A percentile compares a stretch with the other conserved stretches of the same genome.
Conservation (phyloP, 2,888 invertebrate genomes). For the Doris montereyensis region DNA sequence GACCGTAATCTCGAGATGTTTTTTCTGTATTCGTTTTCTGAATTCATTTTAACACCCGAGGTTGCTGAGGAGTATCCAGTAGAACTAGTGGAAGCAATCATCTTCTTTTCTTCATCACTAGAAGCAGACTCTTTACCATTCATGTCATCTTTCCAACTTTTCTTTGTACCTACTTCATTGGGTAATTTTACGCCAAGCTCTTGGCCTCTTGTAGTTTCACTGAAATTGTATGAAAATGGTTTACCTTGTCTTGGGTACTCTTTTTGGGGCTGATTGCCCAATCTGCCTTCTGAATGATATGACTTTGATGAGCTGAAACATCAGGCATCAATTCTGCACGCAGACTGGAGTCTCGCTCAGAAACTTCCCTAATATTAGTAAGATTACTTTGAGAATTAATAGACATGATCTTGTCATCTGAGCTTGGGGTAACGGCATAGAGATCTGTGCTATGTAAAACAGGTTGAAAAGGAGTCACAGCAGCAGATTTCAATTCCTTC, state of each 20-base stretch:
- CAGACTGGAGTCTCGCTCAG: too few relatives aligned
- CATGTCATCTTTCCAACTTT: neutral
- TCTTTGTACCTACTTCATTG: neutral
- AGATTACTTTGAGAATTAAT: too few relatives aligned
- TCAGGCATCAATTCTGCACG: too few relatives aligned
- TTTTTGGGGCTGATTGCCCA: constrained; percentile 25
- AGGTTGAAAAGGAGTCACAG: constrained; percentile 44
- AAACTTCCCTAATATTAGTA: too few relatives aligned
- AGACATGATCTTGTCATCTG: too few relatives aligned
- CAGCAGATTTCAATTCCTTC: neutral
- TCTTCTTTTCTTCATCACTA: neutral
- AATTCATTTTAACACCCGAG: neutral
- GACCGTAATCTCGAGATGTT: too few relatives aligned
- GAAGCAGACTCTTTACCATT: neutral
- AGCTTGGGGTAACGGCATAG: neutral
- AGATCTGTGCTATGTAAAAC: constrained; percentile 45
- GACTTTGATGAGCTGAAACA: too few relatives aligned
- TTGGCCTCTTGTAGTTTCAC: constrained; percentile 28
- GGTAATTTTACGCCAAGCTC: neutral
- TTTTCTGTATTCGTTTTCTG: too few relatives aligned
- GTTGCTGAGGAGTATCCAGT: constrained; percentile 1
- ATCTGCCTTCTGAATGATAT: neutral
- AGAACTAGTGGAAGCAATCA: constrained; percentile 2
- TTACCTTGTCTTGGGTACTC: neutral
- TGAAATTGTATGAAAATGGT: constrained; percentile 13